Percentiles rank a stretch among this genome's conserved stretches.
phyloP scores from a whole-genome alignment of 2,113 vertebrate species.

The Rattus norvegicus region GRCr8 NC_086022.1:17362001-17362500 shows the following conservation, averaged over 20 bases:
- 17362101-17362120: conserved; percentile 47
- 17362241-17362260: conserved; percentile 40
- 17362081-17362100: neutral
- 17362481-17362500: conserved; percentile 61
- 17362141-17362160: conserved; percentile 49
- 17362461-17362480: conserved; percentile 55
- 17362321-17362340: conserved; percentile 18
- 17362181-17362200: conserved; percentile 47
- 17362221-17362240: neutral
- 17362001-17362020: neutral
- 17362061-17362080: conserved; percentile 38
- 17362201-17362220: conserved; percentile 16
- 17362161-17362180: neutral
- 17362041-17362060: neutral
- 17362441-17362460: conserved; percentile 44
- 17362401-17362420: conserved; percentile 53
- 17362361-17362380: neutral
- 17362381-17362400: conserved; percentile 22
- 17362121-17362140: conserved; percentile 51
- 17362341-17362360: conserved; percentile 31
- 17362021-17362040: neutral
- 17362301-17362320: conserved; percentile 66
- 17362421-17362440: conserved; percentile 62
- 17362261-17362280: conserved; percentile 49
- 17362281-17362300: conserved; percentile 60